Evolutionary conservation across 2,797 vertebrate genomes (phyloP).

Genomic region (Acanthurus tractus): DNA sequence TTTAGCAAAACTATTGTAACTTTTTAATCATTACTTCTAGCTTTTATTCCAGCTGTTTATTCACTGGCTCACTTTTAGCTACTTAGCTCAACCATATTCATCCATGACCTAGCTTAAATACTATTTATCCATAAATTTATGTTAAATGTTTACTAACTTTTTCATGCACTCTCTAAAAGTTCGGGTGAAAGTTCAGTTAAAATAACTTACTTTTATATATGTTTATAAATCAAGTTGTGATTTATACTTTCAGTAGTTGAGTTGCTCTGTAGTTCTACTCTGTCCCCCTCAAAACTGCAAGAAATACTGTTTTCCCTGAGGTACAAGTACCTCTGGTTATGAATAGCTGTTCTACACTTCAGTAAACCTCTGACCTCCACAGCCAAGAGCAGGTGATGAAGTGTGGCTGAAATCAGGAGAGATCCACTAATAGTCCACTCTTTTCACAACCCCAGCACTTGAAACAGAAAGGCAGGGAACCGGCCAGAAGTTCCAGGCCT

Average conservation of each 20-base stretch:
- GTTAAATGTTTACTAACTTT: too few relatives aligned
- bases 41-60: not conserved
- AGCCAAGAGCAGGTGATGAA: conserved; percentile 16
- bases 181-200: not conserved
- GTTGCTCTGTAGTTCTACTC: not conserved
- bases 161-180: too few relatives aligned
- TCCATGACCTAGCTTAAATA: too few relatives aligned
- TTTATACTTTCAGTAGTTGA: not conserved
- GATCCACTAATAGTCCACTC: conserved; percentile 2
- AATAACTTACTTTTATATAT: not conserved
- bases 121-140: too few relatives aligned
- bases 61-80: not conserved
- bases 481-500: not conserved
- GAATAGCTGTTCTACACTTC: not conserved
- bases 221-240: not conserved
- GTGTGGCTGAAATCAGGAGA: conserved; percentile 1
- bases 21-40: not conserved
- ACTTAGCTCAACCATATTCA: too few relatives aligned
- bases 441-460: conserved; percentile 6
- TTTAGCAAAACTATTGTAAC: not conserved
- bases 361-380: conserved; percentile 14
- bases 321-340: not conserved
- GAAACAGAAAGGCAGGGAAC: conserved; percentile 23
- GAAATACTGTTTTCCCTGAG: not conserved
- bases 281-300: not conserved